These are phyloP conservation scores for Sylvia borin DNA, from an alignment of 2,797 vertebrate species.

Conservation along the genomic window DNA sequence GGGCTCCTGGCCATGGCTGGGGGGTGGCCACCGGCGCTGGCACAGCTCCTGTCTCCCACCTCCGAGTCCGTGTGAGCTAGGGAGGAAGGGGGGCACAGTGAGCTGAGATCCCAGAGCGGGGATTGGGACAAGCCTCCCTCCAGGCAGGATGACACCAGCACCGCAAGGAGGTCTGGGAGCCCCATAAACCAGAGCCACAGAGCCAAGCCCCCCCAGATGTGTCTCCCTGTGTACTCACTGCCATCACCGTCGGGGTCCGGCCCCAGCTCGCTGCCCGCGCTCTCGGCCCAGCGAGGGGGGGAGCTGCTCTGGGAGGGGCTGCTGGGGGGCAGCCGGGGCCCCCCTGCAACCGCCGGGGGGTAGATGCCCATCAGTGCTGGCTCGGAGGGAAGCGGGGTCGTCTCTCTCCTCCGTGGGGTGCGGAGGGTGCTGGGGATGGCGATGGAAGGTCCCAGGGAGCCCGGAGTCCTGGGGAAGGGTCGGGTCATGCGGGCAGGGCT, in stretches of 20 bases:
- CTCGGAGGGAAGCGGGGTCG: accelerated
- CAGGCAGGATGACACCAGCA: background rate
- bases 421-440: background rate
- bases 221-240: conserved; percentile 39
- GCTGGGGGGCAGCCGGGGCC: background rate
- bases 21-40: background rate
- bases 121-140: background rate
- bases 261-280: conserved; percentile 23
- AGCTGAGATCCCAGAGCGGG: accelerated
- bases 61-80: conserved; percentile 67
- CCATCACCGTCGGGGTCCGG: conserved; percentile 4
- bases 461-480: background rate
- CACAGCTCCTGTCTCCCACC: conserved; percentile 13
- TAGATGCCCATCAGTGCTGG: background rate
- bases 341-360: accelerated
- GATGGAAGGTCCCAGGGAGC: background rate
- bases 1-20: background rate
- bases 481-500: accelerated
- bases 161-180: background rate
- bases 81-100: background rate
- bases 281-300: conserved; percentile 36
- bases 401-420: background rate
- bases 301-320: background rate
- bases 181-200: background rate
- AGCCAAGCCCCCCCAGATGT: accelerated